phyloP scores from a whole-genome alignment of 1,140 invertebrate species.

The Drosophila prosaltans region DNA sequence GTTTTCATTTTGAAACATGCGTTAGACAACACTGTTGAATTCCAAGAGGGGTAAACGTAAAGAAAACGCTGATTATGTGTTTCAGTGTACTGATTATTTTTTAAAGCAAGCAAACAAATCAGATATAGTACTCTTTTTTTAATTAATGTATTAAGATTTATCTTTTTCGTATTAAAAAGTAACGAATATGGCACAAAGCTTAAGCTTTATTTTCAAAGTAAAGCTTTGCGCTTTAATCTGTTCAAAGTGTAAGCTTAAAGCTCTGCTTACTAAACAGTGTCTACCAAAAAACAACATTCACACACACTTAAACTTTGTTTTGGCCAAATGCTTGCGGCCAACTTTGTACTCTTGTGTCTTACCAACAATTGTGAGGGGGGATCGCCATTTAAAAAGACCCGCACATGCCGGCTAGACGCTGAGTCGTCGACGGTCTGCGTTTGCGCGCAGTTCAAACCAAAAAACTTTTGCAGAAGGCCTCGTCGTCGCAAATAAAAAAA shows the following conservation, averaged over 20 bases:
- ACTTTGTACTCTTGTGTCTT: not conserved
- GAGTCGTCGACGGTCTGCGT: constrained; percentile 75
- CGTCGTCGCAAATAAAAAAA: not conserved
- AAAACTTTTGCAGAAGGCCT: constrained; percentile 45
- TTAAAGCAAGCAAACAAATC: too few species aligned
- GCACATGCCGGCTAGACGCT: constrained; percentile 50
- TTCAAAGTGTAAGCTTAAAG: constrained; percentile 4
- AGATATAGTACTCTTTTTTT: too few species aligned
- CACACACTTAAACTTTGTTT: not conserved
- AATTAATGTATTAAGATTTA: not conserved
- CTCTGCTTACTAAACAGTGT: constrained; percentile 6
- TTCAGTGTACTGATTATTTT: too few species aligned
- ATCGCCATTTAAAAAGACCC: constrained; percentile 61
- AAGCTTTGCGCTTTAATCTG: too few species aligned
- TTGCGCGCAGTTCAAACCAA: constrained; percentile 74
- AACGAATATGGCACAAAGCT: not conserved
- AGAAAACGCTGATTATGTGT: not conserved
- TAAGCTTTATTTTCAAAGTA: too few species aligned
- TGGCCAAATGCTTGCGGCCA: constrained; percentile 3
- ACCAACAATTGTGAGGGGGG: constrained; percentile 1
- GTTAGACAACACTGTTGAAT: constrained; percentile 37
- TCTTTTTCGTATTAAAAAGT: not conserved
- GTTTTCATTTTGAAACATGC: not conserved
- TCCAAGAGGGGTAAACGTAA: not conserved
- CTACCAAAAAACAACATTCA: not conserved